Conservation (phyloP, 1,140 invertebrate species). For the Penaeus vannamei region DNA sequence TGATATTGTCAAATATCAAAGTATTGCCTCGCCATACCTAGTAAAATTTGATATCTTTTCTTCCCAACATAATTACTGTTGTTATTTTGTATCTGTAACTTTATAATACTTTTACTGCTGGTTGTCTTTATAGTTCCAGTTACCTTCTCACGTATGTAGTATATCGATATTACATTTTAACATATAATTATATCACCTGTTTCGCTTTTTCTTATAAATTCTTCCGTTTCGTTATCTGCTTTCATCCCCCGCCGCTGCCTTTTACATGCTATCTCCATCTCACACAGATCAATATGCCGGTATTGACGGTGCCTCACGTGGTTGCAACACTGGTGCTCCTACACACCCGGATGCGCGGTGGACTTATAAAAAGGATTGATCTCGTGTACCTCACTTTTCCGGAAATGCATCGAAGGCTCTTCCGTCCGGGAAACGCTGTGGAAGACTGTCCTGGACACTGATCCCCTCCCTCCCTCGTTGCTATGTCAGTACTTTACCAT, state of each 20-base stretch:
- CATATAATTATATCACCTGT: too few species aligned
- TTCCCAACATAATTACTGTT: neutral
- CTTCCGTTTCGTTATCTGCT: neutral
- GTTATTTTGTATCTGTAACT: neutral
- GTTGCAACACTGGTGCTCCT: conserved; percentile 41
- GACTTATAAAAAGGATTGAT: conserved; percentile 48
- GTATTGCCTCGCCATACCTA: too few species aligned
- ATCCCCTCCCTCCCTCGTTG: neutral
- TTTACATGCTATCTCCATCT: neutral
- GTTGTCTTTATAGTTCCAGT: too few species aligned
- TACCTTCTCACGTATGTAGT: too few species aligned
- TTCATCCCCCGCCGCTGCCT: neutral
- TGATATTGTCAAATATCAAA: too few species aligned
- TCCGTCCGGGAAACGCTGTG: conserved; percentile 52
- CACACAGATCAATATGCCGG: conserved; percentile 26
- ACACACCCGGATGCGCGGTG: conserved; percentile 46
- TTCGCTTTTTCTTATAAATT: neutral
- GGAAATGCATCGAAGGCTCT: conserved; percentile 54
- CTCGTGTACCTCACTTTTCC: conserved; percentile 52
- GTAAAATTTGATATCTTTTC: neutral
- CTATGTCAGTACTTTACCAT: too few species aligned
- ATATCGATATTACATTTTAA: too few species aligned
- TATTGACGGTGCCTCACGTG: conserved; percentile 46
- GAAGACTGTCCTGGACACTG: conserved; percentile 37
- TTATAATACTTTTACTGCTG: too few species aligned